Evolutionary conservation across 2,888 invertebrate genomes (phyloP), one percentile per base, ranked within the genome.

Genomic region (Yponomeuta plumbellus): DNA sequence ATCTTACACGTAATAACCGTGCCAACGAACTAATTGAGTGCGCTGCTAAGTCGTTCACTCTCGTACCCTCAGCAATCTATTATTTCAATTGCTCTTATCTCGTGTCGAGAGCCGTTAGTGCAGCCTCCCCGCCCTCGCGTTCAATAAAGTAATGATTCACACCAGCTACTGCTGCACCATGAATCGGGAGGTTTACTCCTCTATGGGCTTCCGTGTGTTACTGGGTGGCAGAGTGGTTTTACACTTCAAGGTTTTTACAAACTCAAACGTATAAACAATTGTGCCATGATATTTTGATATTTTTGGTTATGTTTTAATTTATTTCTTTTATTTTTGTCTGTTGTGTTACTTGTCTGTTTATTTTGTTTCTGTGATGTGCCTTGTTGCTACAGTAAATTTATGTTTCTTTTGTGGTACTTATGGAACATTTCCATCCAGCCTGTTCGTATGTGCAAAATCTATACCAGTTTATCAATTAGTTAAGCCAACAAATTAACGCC

Each of bases 31-130:
- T 71, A 71, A 75, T 76, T 75, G 78, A 76, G 71, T 75, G 71
- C 76, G 76, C 77, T 80, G 76, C 73, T 68, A 71, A 73, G 70
- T 76, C 73, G 75, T 74, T 74, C 73, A 71, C 26, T 57, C 21
- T n/a, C 21, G 62, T 64, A 61, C 68, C 73, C 74, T 78, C 75
- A 72, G 73, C 73, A 78, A 75, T 78, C 79, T 81, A 83, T 85
- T 83, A 83, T 75, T 76, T 76, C 73, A 79, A 82, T 81, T 80
- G 73, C 75, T 77, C 73, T 80, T 81, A 80, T 80, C 76, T 76
- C 72, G 34, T 69, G 69, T 70, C 69, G 73, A 78, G 73, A 73
- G 73, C 73, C 77, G 77, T 76, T 73, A 71, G 70, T 72, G 71
- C 76, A 73, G 74, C 78, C 75, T 64, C 66, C 34, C 20, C 39